A percentile compares a stretch with the other conserved stretches of the same genome.
Conservation (phyloP, 2,113 vertebrate genomes). For the Salminus brasiliensis region DNA sequence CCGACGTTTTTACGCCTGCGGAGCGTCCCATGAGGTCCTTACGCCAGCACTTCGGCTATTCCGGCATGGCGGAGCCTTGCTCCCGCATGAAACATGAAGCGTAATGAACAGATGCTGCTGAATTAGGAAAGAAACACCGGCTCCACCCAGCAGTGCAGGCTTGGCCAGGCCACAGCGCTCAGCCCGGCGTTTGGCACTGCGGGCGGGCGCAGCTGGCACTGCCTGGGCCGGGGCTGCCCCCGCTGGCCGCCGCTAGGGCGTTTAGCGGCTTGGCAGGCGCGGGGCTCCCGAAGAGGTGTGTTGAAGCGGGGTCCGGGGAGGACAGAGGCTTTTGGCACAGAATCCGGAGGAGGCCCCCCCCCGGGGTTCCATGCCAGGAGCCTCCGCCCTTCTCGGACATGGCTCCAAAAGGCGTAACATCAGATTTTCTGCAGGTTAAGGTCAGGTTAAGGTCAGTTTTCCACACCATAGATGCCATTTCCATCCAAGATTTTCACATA, state of each 20-base stretch:
- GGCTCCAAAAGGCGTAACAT: not conserved
- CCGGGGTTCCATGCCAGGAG: not conserved
- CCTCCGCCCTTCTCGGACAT: not conserved
- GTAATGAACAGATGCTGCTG: constrained; percentile 85
- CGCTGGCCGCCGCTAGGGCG: constrained; percentile 73
- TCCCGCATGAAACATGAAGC: constrained; percentile 69
- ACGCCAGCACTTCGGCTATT: not conserved
- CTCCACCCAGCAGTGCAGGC: constrained; percentile 80
- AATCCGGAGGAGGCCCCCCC: not conserved
- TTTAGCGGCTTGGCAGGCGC: constrained; percentile 78
- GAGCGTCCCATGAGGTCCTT: constrained; percentile 19
- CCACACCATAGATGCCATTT: not conserved
- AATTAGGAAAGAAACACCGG: constrained; percentile 85
- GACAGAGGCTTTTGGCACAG: not conserved
- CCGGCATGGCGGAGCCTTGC: not conserved
- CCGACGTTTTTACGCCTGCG: not conserved
- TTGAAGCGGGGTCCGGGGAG: not conserved
- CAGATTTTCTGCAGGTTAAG: not conserved
- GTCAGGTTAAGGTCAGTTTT: not conserved
- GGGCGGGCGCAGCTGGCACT: constrained; percentile 76
- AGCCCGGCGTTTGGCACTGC: constrained; percentile 70
- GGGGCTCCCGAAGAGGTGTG: constrained; percentile 45
- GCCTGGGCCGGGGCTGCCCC: constrained; percentile 65
- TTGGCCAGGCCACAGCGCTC: constrained; percentile 73
- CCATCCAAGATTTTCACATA: not conserved